These are phyloP conservation scores for Pseudorhombus dupliciocellatus DNA, from an alignment of 2,113 vertebrate genomes.

Conservation along the genomic window DNA sequence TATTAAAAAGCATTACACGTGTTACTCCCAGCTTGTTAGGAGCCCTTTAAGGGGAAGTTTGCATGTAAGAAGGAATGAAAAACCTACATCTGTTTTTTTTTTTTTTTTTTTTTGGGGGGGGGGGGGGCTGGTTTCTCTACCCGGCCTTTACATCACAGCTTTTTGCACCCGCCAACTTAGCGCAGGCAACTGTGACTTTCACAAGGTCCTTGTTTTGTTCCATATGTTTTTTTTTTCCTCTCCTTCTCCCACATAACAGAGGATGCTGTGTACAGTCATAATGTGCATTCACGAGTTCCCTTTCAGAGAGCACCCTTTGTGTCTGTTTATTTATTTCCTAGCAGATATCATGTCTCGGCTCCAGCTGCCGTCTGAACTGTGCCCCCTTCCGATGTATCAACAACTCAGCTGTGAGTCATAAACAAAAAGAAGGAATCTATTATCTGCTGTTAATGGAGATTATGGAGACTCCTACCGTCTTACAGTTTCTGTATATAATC, in stretches of 20 bases:
- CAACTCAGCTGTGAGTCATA: not conserved
- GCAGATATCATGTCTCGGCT: not conserved
- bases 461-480: no score
- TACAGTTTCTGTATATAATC: no score
- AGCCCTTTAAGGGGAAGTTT: conserved; percentile 13
- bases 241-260: not conserved
- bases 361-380: not conserved
- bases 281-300: not conserved
- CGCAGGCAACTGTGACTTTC: conserved; percentile 18
- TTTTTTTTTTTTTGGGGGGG: no score
- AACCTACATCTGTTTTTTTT: conserved; percentile 27
- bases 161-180: conserved; percentile 27
- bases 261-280: conserved; percentile 6
- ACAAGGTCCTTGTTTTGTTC: conserved; percentile 4
- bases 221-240: not conserved
- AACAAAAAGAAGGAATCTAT: not conserved
- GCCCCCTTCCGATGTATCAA: not conserved
- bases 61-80: conserved; percentile 13
- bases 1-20: conserved; percentile 54
- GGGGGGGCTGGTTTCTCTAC: conserved; percentile 15
- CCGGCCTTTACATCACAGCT: conserved; percentile 17
- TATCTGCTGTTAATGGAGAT: not conserved
- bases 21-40: conserved; percentile 23
- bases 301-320: not conserved
- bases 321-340: not conserved